Evolutionary conservation across 2,113 vertebrate species (phyloP), one percentile per base, ranked within the genome.

Genomic region (Aix galericulata): DNA sequence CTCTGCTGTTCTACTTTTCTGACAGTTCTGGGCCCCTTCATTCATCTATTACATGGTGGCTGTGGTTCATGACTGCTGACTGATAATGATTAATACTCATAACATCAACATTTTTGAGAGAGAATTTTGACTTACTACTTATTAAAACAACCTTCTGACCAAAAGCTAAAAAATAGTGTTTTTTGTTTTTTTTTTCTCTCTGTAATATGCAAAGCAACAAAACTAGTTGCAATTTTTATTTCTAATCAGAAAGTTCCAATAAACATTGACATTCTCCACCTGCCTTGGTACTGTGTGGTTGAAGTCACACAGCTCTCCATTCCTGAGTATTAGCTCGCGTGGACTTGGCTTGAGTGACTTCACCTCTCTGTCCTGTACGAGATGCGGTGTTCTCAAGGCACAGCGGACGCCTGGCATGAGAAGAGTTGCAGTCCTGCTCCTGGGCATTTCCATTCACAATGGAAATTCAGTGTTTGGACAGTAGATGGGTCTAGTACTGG

Each of bases 321-420:
- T 32, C 21, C 14, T 22, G 27, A 71, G 9, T 18, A 18, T 62
- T 31, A 71, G 27, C 29, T n/a, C 71, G 34, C 38, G 32, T 31
- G 17, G 31, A 40, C 31, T 40, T 68, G 5, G 16, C 36, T 69
- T 0, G 1, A n/a, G 52, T 80, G 69, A 29, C 31, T 85, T 40
- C 15, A 18, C 29, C 48, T 29, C 44, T 71, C 60, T 75, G 60
- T 38, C 36, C 32, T 48, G 29, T 56, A 18, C 17, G 26, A 32
- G 25, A 62, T 17, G n/a, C 29, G 29, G 56, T 31, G 25, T 11
- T 56, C 52, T 3, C 17, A 53, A 81, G 69, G 64, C 56, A 60
- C 50, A 66, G 44, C 14, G 0, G 1, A 50, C 12, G 16, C 7
- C 22, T 40, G 13, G 10, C 20, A 6, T 3, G 55, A 81, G 68